These are phyloP conservation scores for Henricia sp. DNA, from an alignment of 53 echinoderm and acorn worm genomes.

Conservation along the genomic window DNA sequence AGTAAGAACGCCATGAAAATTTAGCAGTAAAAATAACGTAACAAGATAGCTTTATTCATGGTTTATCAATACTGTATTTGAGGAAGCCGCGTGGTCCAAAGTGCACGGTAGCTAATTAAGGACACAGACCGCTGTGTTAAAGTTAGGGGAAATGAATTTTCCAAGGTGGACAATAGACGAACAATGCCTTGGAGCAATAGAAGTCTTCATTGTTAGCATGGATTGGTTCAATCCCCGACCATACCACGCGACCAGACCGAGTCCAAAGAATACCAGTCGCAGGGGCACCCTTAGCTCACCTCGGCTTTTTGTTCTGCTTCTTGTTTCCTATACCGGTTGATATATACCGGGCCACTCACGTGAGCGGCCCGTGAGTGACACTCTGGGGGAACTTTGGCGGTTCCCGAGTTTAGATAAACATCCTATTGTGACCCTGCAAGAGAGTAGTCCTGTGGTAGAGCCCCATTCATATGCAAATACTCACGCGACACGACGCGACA, in stretches of 20 bases:
- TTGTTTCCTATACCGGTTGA: slow-evolving; percentile 48
- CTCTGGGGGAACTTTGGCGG: slow-evolving; percentile 63
- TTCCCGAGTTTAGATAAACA: slow-evolving; percentile 65
- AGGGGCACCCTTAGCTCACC: slow-evolving; percentile 39
- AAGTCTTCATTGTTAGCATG: slow-evolving; percentile 9
- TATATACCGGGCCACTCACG: slow-evolving; percentile 21
- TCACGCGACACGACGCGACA: slow-evolving; percentile 72
- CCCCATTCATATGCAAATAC: slow-evolving; percentile 66
- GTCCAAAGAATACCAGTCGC: slow-evolving; percentile 12
- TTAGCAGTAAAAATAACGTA: background rate
- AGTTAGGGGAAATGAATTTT: background rate
- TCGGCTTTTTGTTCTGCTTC: slow-evolving; percentile 29
- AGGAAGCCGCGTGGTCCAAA: background rate
- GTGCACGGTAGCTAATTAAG: slow-evolving; percentile 41
- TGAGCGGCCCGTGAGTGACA: slow-evolving; percentile 54
- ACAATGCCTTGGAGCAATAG: slow-evolving; percentile 32
- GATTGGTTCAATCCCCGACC: slow-evolving; percentile 28
- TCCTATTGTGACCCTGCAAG: slow-evolving; percentile 44
- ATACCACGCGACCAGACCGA: slow-evolving; percentile 45
- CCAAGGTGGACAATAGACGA: slow-evolving; percentile 31
- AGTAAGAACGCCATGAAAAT: background rate
- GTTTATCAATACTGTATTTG: no score
- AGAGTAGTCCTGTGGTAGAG: slow-evolving; percentile 35
- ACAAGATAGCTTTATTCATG: no score
- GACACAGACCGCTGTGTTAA: background rate